phyloP scores from a whole-genome alignment of 2,888 invertebrate species.

The Tanytarsus gracilentus region DNA sequence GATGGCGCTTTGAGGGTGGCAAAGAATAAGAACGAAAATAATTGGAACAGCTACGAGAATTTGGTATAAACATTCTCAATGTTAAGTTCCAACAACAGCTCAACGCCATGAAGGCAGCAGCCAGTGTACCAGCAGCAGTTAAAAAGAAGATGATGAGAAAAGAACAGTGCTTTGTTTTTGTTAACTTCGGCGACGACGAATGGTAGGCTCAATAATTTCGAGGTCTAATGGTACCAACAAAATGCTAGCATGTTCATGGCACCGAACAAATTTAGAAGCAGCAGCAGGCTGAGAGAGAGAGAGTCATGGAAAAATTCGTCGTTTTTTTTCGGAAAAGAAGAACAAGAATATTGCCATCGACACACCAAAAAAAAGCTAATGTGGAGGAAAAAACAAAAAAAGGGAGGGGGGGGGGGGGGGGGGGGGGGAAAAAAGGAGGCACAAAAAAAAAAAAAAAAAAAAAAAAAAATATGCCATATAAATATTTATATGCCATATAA shows the following conservation, averaged over 20 bases:
- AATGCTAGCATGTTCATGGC: not conserved
- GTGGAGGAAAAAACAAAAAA: conserved; percentile 23
- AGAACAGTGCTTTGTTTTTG: too few species aligned
- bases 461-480: too few species aligned
- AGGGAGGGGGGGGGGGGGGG: not conserved
- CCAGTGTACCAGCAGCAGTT: too few species aligned
- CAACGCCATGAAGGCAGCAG: not conserved
- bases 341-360: conserved; percentile 9
- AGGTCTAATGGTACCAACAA: conserved; percentile 4
- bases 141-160: too few species aligned
- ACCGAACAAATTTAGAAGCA: not conserved
- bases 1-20: too few species aligned
- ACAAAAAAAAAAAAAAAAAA: too few species aligned
- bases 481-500: too few species aligned
- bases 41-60: conserved; percentile 4
- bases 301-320: conserved; percentile 25
- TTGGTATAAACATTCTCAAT: not conserved
- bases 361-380: conserved; percentile 15
- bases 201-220: conserved; percentile 6
- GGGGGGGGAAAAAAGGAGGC: not conserved
- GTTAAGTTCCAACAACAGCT: not conserved
- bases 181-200: too few species aligned
- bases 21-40: not conserved
- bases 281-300: conserved; percentile 1
- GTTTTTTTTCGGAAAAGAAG: conserved; percentile 23